Percentiles rank a stretch among this genome's conserved stretches.
These are phyloP conservation scores for Rhopalosiphum nymphaeae DNA, from an alignment of 2,888 invertebrate genomes.

Conservation along the genomic window DNA sequence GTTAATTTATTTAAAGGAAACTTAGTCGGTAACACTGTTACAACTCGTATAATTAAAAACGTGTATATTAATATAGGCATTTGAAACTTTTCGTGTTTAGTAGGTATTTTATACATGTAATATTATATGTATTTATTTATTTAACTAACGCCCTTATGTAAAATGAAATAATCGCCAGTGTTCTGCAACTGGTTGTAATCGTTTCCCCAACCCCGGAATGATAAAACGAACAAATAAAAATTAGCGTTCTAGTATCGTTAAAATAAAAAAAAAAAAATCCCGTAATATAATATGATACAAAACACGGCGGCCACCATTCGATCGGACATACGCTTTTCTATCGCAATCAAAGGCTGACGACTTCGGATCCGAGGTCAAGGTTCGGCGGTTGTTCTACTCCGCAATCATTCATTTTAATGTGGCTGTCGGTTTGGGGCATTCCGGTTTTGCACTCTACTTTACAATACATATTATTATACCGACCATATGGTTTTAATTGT, in stretches of 20 bases:
- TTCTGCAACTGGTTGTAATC: background rate
- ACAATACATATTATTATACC: background rate
- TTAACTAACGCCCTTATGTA: background rate
- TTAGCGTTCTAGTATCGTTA: background rate
- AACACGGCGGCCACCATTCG: background rate
- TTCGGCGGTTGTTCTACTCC: constrained; percentile 29
- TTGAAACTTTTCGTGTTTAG: constrained; percentile 44
- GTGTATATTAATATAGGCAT: constrained; percentile 40
- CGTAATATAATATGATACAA: background rate
- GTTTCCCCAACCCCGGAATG: background rate
- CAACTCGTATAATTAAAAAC: constrained; percentile 27
- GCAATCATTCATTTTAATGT: constrained; percentile 52
- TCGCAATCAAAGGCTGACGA: constrained; percentile 27
- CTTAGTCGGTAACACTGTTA: background rate
- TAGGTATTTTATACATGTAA: background rate
- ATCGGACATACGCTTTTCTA: background rate
- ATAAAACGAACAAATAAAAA: background rate
- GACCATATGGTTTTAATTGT: constrained; percentile 64
- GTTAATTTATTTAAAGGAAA: constrained; percentile 49
- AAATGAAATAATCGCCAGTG: background rate
- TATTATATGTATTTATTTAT: background rate
- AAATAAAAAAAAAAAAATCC: background rate
- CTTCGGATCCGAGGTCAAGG: constrained; percentile 45
- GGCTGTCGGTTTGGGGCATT: constrained; percentile 42
- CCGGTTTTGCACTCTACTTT: constrained; percentile 52